Conservation (phyloP, 2,113 vertebrate genomes). For the Illadopsis cleaveri region DNA sequence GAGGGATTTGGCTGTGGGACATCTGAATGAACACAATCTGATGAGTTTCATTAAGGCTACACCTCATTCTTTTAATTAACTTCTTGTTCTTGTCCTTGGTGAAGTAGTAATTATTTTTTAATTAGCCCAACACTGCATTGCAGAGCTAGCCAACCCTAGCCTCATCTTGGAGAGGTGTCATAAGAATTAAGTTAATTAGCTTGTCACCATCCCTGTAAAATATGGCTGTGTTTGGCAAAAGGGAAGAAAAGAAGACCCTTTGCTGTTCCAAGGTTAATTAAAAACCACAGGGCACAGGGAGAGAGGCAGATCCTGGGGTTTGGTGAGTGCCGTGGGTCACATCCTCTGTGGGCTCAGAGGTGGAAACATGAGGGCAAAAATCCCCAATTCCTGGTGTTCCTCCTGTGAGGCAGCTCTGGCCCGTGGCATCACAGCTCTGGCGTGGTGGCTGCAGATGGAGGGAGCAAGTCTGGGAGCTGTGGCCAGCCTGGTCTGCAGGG, state of each 20-base stretch:
- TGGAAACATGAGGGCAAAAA: neutral
- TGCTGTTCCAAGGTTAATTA: conserved; percentile 80
- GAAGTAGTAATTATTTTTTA: conserved; percentile 84
- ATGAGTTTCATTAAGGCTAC: conserved; percentile 76
- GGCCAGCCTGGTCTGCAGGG: neutral
- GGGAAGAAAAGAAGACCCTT: conserved; percentile 40
- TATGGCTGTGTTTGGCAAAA: conserved; percentile 70
- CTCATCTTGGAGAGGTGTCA: conserved; percentile 78
- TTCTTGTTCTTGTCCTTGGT: conserved; percentile 81
- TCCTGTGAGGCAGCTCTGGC: neutral
- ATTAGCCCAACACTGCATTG: conserved; percentile 75
- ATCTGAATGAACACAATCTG: conserved; percentile 26
- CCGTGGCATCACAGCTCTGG: rapidly evolving
- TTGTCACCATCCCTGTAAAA: conserved; percentile 78
- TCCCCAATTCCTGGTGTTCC: rapidly evolving
- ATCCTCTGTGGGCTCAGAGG: neutral
- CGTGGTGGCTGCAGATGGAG: rapidly evolving
- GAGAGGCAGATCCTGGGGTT: neutral
- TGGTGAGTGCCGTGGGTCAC: neutral
- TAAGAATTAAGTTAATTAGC: conserved; percentile 85
- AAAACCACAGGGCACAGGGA: conserved; percentile 47
- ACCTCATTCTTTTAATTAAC: conserved; percentile 81
- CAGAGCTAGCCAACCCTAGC: conserved; percentile 72
- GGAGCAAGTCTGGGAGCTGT: neutral
- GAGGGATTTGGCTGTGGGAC: conserved; percentile 39